phyloP scores from a whole-genome alignment of 2,888 invertebrate genomes.

The Drosophila glabriapex region DNA sequence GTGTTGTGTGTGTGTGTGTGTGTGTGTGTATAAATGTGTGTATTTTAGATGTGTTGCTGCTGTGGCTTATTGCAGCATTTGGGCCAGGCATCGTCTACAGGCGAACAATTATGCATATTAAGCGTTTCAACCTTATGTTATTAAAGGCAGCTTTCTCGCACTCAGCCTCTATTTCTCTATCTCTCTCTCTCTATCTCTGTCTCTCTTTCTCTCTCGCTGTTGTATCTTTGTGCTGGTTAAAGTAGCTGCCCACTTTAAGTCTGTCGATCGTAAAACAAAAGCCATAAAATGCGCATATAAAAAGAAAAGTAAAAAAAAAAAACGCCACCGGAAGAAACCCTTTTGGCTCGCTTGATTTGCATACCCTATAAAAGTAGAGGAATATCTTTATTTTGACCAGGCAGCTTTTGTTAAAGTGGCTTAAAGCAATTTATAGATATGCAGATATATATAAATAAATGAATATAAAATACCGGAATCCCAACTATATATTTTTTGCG shows the following conservation, averaged over 20 bases:
- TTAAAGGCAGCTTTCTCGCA: conserved; percentile 21
- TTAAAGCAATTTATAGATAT: not conserved
- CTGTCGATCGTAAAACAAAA: conserved; percentile 53
- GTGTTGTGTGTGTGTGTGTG: not conserved
- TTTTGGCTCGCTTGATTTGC: conserved; percentile 39
- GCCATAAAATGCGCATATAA: conserved; percentile 53
- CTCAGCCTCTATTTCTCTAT: not conserved
- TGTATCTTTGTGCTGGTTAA: conserved; percentile 19
- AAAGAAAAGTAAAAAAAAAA: conserved; percentile 45
- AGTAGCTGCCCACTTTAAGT: conserved; percentile 45
- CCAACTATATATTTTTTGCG: not conserved
- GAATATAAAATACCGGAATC: not conserved
- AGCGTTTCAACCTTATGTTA: conserved; percentile 36
- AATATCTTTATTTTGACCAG: not conserved
- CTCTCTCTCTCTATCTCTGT: too few species aligned
- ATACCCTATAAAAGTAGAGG: conserved; percentile 21
- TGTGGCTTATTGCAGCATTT: conserved; percentile 60
- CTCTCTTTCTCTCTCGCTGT: not conserved
- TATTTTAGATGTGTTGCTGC: conserved; percentile 24
- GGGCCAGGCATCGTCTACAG: conserved; percentile 16
- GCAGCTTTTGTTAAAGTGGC: not conserved
- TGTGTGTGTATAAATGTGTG: conserved; percentile 7
- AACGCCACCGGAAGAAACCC: conserved; percentile 32
- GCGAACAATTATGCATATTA: conserved; percentile 74
- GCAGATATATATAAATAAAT: not conserved